These are phyloP conservation scores for Lepetodrilus schrolli DNA, from an alignment of 2,888 invertebrate species.

Conservation along the genomic window DNA sequence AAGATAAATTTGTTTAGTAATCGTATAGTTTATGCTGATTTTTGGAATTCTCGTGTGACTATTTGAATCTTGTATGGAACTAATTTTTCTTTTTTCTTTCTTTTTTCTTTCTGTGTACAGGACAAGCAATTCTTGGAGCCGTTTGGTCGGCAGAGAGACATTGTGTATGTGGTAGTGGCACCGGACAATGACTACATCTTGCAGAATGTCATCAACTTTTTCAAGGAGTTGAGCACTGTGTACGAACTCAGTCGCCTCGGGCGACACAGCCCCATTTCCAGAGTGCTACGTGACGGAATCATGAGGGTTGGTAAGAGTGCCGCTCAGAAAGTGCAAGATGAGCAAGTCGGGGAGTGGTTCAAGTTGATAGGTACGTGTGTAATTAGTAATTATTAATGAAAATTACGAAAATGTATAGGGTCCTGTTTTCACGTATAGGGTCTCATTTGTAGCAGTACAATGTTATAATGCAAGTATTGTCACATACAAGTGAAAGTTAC, in stretches of 20 bases:
- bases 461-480: background rate
- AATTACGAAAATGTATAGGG: too few relatives aligned
- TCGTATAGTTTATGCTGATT: too few relatives aligned
- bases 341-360: constrained; percentile 90
- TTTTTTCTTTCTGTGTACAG: constrained; percentile 48
- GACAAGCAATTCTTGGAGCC: constrained; percentile 97
- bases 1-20: too few relatives aligned
- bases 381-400: too few relatives aligned
- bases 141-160: constrained; percentile 93
- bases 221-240: constrained; percentile 91
- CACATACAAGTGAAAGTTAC: background rate
- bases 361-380: constrained; percentile 81
- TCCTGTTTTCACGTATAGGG: too few relatives aligned
- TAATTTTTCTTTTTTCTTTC: background rate
- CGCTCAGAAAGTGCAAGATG: constrained; percentile 80
- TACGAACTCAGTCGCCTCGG: constrained; percentile 97
- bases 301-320: constrained; percentile 84
- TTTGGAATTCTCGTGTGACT: too few relatives aligned
- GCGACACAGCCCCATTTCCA: constrained; percentile 91
- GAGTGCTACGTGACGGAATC: constrained; percentile 89
- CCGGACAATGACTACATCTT: constrained; percentile 91
- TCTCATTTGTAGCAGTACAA: too few relatives aligned
- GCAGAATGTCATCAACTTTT: constrained; percentile 87
- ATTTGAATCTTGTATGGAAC: too few relatives aligned
- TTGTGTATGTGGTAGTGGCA: constrained; percentile 94